Percentiles rank a stretch among this genome's conserved stretches.
phyloP scores from a whole-genome alignment of 2,797 vertebrate genomes.

The Sebastes wilsoni region DNA sequence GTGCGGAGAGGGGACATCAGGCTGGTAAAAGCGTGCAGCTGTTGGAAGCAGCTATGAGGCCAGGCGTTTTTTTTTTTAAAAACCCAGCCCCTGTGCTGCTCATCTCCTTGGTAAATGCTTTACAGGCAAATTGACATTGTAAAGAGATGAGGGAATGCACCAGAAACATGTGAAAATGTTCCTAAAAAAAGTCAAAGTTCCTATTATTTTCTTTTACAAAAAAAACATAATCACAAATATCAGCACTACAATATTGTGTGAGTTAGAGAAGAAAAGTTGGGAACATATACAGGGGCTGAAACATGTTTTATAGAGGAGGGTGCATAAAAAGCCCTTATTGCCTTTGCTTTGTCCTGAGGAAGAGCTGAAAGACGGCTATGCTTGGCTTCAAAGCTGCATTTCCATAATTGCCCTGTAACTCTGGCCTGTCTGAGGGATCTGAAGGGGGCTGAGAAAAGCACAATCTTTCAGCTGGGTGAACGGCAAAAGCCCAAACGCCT shows the following conservation, averaged over 20 bases:
- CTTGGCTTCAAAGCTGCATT: constrained; percentile 95
- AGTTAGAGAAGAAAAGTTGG: constrained; percentile 33
- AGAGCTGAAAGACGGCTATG: constrained; percentile 87
- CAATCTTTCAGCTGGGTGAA: constrained; percentile 95
- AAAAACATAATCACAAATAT: constrained; percentile 25
- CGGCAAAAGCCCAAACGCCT: constrained; percentile 88
- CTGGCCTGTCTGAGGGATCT: constrained; percentile 87
- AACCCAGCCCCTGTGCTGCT: constrained; percentile 54
- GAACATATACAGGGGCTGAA: constrained; percentile 35
- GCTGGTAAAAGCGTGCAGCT: constrained; percentile 70
- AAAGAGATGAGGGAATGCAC: constrained; percentile 1
- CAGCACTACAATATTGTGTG: constrained; percentile 6
- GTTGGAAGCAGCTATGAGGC: constrained; percentile 55
- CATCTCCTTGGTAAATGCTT: constrained; percentile 53
- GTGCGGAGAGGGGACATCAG: constrained; percentile 54
- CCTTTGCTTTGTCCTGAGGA: constrained; percentile 85
- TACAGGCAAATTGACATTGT: constrained; percentile 25
- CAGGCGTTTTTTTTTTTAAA: constrained; percentile 10
- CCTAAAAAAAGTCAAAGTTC: neutral
- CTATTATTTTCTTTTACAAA: constrained; percentile 15
- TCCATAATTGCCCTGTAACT: constrained; percentile 99
- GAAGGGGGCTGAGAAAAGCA: constrained; percentile 84
- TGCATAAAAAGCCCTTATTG: constrained; percentile 64
- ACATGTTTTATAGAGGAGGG: constrained; percentile 66
- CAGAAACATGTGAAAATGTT: constrained; percentile 9